Base-by-base conservation (phyloP, 1,140 invertebrate genomes). In the Drosophila novamexicana region DNA sequence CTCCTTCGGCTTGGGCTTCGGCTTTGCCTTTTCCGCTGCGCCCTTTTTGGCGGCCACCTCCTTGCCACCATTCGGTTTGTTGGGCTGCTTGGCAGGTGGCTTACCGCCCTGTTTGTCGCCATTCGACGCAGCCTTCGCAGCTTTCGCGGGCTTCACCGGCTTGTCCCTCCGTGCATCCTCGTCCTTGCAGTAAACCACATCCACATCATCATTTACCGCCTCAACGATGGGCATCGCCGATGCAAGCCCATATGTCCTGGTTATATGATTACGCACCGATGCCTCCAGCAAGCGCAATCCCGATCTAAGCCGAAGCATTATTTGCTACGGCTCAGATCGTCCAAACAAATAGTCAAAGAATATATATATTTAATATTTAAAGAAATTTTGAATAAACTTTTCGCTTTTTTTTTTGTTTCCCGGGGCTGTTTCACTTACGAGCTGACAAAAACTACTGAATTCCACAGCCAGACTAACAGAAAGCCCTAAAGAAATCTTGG, bases 371-470 rank as follows among this genome's bases (percentile, higher is more conserved):
- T 29, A 40, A 18, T 45, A 45, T 45, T 29, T 36, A 4, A 37
- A 14, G 29, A 39, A 58, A 67, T 40, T 58, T 40, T 9, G 12
- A 49, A 10, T 14, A 22, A 39, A 56, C 6, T 39, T 14, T 29
- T 50, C 8, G 53, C 22, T 63, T 56, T 9, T 37, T 47, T 39
- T 63, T 45, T 47, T 47, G 10, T 16, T 22, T 37, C 9, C 18
- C 9, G 18, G 22, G 57, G 68, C 9, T 71, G 52, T 44, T 52
- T 16, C 9, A 9, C 22, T 4, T 40, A 18, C 16, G 36, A 70
- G 50, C 9, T 40, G 42, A 37, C 7, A 12, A 36, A 34, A 52
- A 50, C 49, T 18, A 71, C 29, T 66, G 32, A 70, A 34, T 29
- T 29, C 22, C 22, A 29, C 4, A 29, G 2, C 1, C 8, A 5